These are phyloP conservation scores for Lithophane leautieri DNA, from an alignment of 2,888 invertebrate species.

Conservation along the genomic window DNA sequence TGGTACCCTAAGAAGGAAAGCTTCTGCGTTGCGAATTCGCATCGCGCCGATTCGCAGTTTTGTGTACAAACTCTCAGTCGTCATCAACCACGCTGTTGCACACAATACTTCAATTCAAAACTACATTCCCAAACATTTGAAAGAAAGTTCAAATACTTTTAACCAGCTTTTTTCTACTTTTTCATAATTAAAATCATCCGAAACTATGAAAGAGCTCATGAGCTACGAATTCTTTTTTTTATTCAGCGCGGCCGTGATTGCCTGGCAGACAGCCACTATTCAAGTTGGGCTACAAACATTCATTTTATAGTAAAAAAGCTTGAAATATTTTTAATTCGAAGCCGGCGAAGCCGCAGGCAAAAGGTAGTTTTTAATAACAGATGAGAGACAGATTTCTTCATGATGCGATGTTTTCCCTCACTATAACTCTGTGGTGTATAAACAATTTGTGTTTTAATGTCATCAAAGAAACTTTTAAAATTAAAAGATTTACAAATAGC, in stretches of 20 bases:
- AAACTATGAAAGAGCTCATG: conserved; percentile 23
- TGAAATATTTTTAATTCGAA: conserved; percentile 24
- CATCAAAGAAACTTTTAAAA: background rate
- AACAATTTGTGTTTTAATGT: background rate
- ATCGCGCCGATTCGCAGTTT: too few species aligned
- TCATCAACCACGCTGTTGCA: too few species aligned
- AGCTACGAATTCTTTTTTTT: conserved; percentile 1
- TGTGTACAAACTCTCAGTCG: background rate
- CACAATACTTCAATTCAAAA: too few species aligned
- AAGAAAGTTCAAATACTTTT: background rate
- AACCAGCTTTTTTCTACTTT: background rate
- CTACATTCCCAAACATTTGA: background rate
- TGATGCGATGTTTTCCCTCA: background rate
- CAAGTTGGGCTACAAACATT: conserved; percentile 16
- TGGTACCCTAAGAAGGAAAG: too few species aligned
- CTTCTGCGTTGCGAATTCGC: too few species aligned
- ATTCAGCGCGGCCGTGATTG: conserved; percentile 20
- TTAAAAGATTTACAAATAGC: too few species aligned
- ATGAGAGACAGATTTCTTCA: background rate
- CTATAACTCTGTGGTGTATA: too few species aligned
- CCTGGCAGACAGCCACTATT: conserved; percentile 26
- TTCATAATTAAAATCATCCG: background rate
- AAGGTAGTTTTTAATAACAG: too few species aligned
- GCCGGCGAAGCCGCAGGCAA: too few species aligned
- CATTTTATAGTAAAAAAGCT: conserved; percentile 31